Evolutionary conservation across 2,113 vertebrate species (phyloP).

Genomic region (Rhabdornis inornatus): DNA sequence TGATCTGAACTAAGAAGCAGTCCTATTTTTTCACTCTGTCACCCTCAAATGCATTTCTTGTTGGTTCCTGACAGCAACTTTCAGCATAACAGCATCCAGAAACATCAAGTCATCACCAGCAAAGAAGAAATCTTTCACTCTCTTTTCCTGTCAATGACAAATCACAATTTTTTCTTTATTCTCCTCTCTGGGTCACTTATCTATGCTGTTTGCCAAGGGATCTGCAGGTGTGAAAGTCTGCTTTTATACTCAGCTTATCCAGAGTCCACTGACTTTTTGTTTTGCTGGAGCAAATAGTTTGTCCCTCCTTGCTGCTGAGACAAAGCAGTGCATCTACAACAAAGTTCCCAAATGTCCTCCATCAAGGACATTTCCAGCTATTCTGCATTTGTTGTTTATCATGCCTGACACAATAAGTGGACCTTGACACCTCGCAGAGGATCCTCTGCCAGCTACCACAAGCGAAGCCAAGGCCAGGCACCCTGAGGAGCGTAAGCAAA

Average conservation of each 20-base stretch:
- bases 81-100: not conserved
- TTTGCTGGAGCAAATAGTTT: not conserved
- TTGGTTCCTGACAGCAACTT: not conserved
- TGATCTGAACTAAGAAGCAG: not conserved
- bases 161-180: not conserved
- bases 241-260: not conserved
- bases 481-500: not conserved
- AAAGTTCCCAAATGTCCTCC: not conserved
- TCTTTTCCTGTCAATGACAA: not conserved
- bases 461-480: not conserved
- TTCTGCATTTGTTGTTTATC: not conserved
- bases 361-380: not conserved
- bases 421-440: not conserved
- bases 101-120: not conserved
- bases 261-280: not conserved
- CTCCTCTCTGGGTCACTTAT: not conserved
- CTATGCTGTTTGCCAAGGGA: not conserved
- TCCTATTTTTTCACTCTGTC: not conserved
- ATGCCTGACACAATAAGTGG: not conserved
- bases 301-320: not conserved
- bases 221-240: not conserved
- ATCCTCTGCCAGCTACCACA: not conserved
- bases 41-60: not conserved
- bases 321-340: not conserved
- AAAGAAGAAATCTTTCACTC: constrained; percentile 4